Evolutionary conservation across 2,888 invertebrate genomes (phyloP).

Genomic region (Theretra japonica): DNA sequence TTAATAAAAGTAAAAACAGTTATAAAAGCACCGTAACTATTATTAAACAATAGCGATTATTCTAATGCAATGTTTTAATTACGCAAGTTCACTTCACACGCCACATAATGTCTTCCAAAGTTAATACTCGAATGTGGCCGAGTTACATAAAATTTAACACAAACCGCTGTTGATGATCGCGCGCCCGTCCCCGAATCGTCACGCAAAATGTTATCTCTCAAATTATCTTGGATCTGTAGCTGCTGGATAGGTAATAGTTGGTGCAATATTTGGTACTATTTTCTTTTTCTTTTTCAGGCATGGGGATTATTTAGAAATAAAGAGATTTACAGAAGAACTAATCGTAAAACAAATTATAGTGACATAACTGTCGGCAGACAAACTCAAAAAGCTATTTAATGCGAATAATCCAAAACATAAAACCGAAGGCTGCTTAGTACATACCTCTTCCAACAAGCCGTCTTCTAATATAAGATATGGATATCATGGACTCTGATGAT

Average conservation of each 20-base stretch:
- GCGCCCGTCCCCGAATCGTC: neutral
- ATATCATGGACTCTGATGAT: too few relatives aligned
- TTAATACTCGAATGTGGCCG: conserved; percentile 26
- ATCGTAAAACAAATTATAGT: too few relatives aligned
- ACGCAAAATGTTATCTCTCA: neutral
- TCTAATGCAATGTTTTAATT: conserved; percentile 27
- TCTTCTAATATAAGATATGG: too few relatives aligned
- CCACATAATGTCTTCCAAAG: conserved; percentile 16
- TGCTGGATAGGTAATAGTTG: conserved; percentile 9
- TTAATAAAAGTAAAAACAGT: conserved; percentile 11
- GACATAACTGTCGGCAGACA: too few relatives aligned
- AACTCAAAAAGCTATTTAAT: too few relatives aligned
- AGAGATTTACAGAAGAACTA: too few relatives aligned
- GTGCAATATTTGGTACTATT: neutral
- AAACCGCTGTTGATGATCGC: neutral
- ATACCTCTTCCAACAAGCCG: too few relatives aligned
- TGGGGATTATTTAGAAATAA: too few relatives aligned
- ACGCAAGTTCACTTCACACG: conserved; percentile 29
- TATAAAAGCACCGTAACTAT: conserved; percentile 23
- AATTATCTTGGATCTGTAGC: neutral
- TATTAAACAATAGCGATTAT: conserved; percentile 17
- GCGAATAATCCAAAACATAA: too few relatives aligned
- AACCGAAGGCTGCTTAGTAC: too few relatives aligned
- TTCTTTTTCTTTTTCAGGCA: too few relatives aligned
- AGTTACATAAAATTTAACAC: conserved; percentile 26